A percentile compares a stretch with the other conserved stretches of the same genome.
phyloP scores from a whole-genome alignment of 2,888 invertebrate genomes.

The Bugula neritina region DNA sequence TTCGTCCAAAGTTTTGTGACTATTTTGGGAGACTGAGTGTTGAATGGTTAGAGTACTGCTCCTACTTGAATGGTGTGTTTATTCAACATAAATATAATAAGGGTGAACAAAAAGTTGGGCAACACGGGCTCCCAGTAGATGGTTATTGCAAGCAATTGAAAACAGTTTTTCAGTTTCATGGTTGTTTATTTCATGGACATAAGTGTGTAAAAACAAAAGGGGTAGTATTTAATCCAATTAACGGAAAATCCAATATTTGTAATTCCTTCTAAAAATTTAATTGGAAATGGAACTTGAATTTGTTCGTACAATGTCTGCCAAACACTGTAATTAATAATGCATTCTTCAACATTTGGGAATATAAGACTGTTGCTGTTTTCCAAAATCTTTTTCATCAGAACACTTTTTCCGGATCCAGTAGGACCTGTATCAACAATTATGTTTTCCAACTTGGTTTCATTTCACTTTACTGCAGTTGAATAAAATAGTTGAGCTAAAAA shows the following conservation, averaged over 20 bases:
- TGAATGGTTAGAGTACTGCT: not conserved
- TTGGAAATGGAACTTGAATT: no score
- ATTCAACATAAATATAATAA: not conserved
- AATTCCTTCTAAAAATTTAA: no score
- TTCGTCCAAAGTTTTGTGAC: not conserved
- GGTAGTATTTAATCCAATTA: not conserved
- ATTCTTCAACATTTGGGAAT: not conserved
- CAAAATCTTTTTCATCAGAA: no score
- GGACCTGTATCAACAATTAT: no score
- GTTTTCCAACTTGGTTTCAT: no score
- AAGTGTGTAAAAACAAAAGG: not conserved
- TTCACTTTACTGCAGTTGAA: no score
- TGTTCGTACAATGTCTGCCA: not conserved
- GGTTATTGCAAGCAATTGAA: not conserved
- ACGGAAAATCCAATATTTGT: not conserved
- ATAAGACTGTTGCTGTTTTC: no score
- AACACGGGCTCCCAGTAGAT: not conserved
- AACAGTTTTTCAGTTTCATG: not conserved
- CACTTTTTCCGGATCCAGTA: no score
- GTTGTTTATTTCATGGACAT: not conserved
- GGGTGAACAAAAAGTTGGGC: not conserved
- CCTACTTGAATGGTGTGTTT: not conserved
- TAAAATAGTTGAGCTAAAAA: no score
- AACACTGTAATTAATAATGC: not conserved
- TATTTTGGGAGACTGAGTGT: not conserved